A percentile compares a stretch with the other conserved stretches of the same genome.
Evolutionary conservation across 2,888 invertebrate genomes (phyloP).

Genomic region (Notodonta ziczac): DNA sequence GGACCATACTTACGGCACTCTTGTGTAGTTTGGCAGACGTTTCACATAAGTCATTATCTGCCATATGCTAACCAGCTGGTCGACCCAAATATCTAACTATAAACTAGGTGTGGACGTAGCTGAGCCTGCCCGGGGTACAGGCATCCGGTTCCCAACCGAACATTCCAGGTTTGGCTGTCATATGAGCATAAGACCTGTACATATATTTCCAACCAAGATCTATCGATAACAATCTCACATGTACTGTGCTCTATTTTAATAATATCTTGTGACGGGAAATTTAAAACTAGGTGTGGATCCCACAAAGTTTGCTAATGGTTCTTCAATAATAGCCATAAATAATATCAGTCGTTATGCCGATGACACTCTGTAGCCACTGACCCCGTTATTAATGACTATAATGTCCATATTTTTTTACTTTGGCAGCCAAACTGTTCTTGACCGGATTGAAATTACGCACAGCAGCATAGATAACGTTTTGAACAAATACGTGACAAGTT

Average conservation of each 20-base stretch:
- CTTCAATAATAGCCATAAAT: not conserved
- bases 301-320: not conserved
- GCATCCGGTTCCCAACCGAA: not conserved
- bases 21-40: conserved; percentile 32
- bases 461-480: conserved; percentile 22
- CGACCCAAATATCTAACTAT: conserved; percentile 55
- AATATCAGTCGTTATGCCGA: conserved; percentile 12
- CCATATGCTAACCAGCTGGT: conserved; percentile 61
- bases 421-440: conserved; percentile 46
- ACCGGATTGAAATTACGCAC: conserved; percentile 34
- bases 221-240: not conserved
- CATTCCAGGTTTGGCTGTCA: not conserved
- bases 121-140: not conserved
- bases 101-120: not conserved
- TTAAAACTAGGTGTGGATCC: not conserved
- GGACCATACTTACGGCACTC: conserved; percentile 14
- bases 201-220: not conserved
- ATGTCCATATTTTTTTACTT: conserved; percentile 55
- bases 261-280: not conserved
- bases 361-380: conserved; percentile 50
- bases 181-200: not conserved
- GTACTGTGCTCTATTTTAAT: not conserved
- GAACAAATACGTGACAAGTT: conserved; percentile 15
- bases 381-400: conserved; percentile 62
- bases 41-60: conserved; percentile 46